A percentile compares a stretch with the other conserved stretches of the same genome.
Evolutionary conservation across 2,113 vertebrate genomes (phyloP).

Genomic region (Miniopterus natalensis): DNA sequence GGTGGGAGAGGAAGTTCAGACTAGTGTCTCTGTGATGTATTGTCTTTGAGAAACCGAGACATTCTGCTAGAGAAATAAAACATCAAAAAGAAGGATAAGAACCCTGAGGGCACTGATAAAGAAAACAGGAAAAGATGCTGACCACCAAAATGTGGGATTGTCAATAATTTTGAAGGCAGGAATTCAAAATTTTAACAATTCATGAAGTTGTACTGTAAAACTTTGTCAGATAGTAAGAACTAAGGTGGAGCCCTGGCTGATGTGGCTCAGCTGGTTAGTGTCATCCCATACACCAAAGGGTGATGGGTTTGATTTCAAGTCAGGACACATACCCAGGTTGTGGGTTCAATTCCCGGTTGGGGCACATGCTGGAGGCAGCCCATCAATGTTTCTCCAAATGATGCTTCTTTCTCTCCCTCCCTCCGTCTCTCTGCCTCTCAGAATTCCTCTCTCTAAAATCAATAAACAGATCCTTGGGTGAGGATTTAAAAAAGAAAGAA

Average conservation of each 20-base stretch:
- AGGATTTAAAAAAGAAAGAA: not conserved
- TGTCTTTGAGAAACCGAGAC: not conserved
- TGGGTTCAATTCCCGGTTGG: not conserved
- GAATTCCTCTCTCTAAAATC: not conserved
- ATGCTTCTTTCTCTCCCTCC: too few species aligned
- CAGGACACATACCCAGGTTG: too few species aligned
- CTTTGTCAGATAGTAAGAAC: slow-evolving; percentile 12
- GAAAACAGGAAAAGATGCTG: not conserved
- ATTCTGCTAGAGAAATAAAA: slow-evolving; percentile 12
- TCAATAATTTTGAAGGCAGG: not conserved
- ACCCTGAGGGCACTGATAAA: slow-evolving; percentile 12
- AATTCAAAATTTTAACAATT: slow-evolving; percentile 15
- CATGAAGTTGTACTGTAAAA: slow-evolving; percentile 28
- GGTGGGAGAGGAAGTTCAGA: not conserved
- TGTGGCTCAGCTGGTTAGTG: not conserved
- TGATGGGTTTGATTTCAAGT: not conserved
- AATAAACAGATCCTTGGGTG: not conserved
- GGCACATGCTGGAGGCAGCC: not conserved
- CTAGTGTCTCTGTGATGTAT: not conserved
- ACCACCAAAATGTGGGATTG: not conserved
- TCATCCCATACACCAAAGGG: not conserved
- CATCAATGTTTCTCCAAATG: too few species aligned
- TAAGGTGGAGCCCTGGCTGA: too few species aligned
- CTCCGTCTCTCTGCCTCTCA: too few species aligned
- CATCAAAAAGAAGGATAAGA: not conserved